Evolutionary conservation across 1,140 invertebrate genomes (phyloP), one percentile per base, ranked within the genome.

Genomic region (Drosophila micromelanica): DNA sequence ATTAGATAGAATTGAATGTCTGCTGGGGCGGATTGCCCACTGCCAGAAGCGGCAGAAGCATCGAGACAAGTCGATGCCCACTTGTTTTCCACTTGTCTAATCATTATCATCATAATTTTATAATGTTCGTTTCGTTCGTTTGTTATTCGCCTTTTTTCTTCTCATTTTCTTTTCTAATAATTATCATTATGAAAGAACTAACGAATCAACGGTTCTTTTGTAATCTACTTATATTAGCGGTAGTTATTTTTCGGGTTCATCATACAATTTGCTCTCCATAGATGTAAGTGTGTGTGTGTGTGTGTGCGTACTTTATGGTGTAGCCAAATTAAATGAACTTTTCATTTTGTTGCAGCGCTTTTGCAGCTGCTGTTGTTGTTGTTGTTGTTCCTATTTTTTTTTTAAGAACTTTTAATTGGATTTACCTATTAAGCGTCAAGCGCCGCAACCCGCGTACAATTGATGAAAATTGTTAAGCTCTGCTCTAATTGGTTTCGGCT

Each of bases 381-480:
- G 30, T 54, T 64, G 32, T 45, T 12, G 32, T 13, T 42, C 35
- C n/a, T 38, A 38, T 57, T 52, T 46, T 43, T n/a, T 62, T 51
- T 68, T 76, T 38, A 63, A 76, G 63, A 73, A 76, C 70, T 76
- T 76, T 76, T 76, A 73, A 76, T 76, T 73, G 74, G 64, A 77
- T 74, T 74, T 77, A 77, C 64, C 75, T 74, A 74, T 70, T 70
- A 77, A 77, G 64, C 60, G 71, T 48, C 63, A 59, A 76, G 69
- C 52, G 69, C 62, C 54, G 37, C 56, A 76, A 57, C 38, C 71
- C 75, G 60, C 65, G 45, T 54, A 60, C 75, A 77, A 74, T 77
- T 77, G 75, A 77, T 77, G 71, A 77, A 77, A 77, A 74, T 77
- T 77, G 71, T 77, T 74, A 70, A 77, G 75, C 71, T 63, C 37